phyloP scores from a whole-genome alignment of 2,113 vertebrate species.

The Prionailurus bengalensis region DNA sequence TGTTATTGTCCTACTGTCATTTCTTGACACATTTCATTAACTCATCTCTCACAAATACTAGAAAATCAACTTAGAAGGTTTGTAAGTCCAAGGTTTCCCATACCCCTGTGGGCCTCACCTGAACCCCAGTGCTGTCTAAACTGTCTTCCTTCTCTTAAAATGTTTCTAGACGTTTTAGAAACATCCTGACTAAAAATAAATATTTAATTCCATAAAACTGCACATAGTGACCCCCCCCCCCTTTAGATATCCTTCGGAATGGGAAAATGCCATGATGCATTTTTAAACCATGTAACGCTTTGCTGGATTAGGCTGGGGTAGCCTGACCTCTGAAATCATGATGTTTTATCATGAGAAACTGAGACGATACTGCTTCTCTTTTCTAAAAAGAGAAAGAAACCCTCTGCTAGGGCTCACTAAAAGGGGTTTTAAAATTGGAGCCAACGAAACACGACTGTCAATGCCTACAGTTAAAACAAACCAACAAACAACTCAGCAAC shows the following conservation, averaged over 20 bases:
- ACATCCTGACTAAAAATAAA: background rate
- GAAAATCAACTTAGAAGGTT: constrained; percentile 41
- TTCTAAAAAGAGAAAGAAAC: constrained; percentile 44
- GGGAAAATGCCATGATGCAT: rapidly evolving
- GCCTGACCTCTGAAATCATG: background rate
- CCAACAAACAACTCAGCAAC: background rate
- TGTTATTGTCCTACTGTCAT: constrained; percentile 45
- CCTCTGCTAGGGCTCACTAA: constrained; percentile 44
- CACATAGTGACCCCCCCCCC: background rate
- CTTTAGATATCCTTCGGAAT: background rate
- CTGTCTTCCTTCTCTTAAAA: background rate
- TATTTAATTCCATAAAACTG: background rate
- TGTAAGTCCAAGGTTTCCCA: constrained; percentile 70
- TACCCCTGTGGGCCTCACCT: background rate
- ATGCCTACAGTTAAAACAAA: background rate
- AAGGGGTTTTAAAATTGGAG: constrained; percentile 70
- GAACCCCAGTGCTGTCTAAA: background rate
- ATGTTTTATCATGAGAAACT: constrained; percentile 53
- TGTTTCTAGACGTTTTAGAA: background rate
- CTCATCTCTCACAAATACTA: constrained; percentile 62
- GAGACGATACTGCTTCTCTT: constrained; percentile 37
- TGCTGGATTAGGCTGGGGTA: background rate
- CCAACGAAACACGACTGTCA: constrained; percentile 63
- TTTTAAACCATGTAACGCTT: background rate
- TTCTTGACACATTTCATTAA: constrained; percentile 73